Evolutionary conservation across 2,113 vertebrate species (phyloP).

Genomic region (zebrafish (Danio rerio)): GRCz12tu NC_133179.1:23046001-23046500

Average conservation of each 20-base stretch:
- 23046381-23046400: not conserved
- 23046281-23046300: not conserved
- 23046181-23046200: conserved; percentile 6
- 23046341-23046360: conserved; percentile 8
- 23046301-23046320: not conserved
- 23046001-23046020: not conserved
- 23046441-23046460: not conserved
- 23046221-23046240: not conserved
- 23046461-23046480: not conserved
- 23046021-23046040: conserved; percentile 1
- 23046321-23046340: not conserved
- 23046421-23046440: not conserved
- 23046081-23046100: not conserved
- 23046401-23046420: not conserved
- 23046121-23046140: not conserved
- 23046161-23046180: not conserved
- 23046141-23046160: conserved; percentile 10
- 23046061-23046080: not conserved
- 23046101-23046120: conserved; percentile 49
- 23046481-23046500: conserved; percentile 12
- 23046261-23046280: not conserved
- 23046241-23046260: not conserved
- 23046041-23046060: not conserved
- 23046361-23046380: not conserved
- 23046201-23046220: not conserved